A percentile compares a stretch with the other conserved stretches of the same genome.
These are phyloP conservation scores for Aplochiton taeniatus DNA, from an alignment of 2,797 vertebrate species.

Conservation along the genomic window DNA sequence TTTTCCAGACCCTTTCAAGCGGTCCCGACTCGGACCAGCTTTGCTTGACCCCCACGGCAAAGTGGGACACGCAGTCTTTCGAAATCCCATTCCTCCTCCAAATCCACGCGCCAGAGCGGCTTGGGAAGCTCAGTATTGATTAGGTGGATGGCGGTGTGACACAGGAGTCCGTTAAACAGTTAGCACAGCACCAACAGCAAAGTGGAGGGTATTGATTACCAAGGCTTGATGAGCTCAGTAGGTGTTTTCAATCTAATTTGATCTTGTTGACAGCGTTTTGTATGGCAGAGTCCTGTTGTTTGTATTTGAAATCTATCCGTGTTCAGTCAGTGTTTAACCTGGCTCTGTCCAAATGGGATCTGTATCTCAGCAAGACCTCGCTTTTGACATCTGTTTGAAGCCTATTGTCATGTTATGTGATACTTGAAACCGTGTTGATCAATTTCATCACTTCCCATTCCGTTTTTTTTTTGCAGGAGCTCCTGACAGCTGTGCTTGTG, in stretches of 20 bases:
- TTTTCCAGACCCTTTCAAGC: not conserved
- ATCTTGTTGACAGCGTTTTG: no score
- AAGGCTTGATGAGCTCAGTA: no score
- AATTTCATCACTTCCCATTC: not conserved
- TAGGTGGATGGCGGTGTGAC: slow-evolving; percentile 13
- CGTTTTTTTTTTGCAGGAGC: slow-evolving; percentile 48
- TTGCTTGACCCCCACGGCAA: slow-evolving; percentile 16
- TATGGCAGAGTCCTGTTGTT: not conserved
- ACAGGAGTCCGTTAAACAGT: not conserved
- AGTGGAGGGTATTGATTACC: no score
- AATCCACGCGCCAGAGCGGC: slow-evolving; percentile 9
- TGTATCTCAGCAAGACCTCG: no score
- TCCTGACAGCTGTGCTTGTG: slow-evolving; percentile 43
- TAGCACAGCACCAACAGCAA: not conserved
- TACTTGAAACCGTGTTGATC: not conserved
- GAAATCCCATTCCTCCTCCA: slow-evolving; percentile 24
- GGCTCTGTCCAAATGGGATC: no score
- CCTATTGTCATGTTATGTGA: not conserved
- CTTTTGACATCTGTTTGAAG: no score
- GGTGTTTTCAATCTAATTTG: no score
- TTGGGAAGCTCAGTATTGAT: slow-evolving; percentile 15
- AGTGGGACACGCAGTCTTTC: slow-evolving; percentile 2
- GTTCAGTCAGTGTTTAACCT: no score
- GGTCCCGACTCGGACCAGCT: not conserved
- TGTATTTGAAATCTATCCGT: not conserved